These are phyloP conservation scores for Cassiopea xamachana DNA, from an alignment of 30 jellyfish, hydroid and myxozoan genomes.

Conservation along the genomic window DNA sequence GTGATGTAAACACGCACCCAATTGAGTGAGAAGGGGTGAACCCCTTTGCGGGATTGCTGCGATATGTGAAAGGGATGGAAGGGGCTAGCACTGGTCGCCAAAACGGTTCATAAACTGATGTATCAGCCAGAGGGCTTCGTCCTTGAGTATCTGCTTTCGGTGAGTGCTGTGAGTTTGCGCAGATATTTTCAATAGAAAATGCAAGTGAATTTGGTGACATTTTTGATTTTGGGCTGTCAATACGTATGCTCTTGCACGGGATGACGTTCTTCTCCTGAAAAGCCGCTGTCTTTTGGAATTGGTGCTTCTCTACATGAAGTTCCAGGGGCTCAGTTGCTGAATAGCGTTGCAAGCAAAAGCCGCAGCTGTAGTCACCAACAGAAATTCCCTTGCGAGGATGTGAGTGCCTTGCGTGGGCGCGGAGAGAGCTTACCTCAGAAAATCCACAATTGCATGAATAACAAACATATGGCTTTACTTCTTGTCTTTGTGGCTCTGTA, in stretches of 20 bases:
- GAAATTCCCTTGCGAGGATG: slow-evolving; percentile 89
- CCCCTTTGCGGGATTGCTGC: slow-evolving; percentile 10
- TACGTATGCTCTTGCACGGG: neutral
- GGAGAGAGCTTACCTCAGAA: slow-evolving; percentile 80
- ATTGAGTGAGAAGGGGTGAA: slow-evolving; percentile 2
- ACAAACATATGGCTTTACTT: slow-evolving; percentile 89
- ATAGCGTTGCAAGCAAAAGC: slow-evolving; percentile 71
- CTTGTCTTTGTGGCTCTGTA: slow-evolving; percentile 19
- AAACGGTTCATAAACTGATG: slow-evolving; percentile 9
- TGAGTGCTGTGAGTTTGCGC: slow-evolving; percentile 41
- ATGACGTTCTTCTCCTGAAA: neutral
- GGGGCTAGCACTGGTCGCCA: slow-evolving; percentile 9
- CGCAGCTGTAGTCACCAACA: slow-evolving; percentile 80
- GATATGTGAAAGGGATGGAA: slow-evolving; percentile 19
- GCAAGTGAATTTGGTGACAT: slow-evolving; percentile 74
- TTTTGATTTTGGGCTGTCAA: neutral
- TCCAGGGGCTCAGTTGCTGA: slow-evolving; percentile 62
- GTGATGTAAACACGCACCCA: slow-evolving; percentile 14
- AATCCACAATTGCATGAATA: slow-evolving; percentile 94
- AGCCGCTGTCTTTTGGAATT: neutral
- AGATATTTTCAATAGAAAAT: slow-evolving; percentile 70
- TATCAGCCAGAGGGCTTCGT: neutral
- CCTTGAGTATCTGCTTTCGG: neutral
- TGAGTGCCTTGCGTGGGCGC: slow-evolving; percentile 98
- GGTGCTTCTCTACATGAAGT: slow-evolving; percentile 50